Evolutionary conservation across 2,888 invertebrate species (phyloP), one percentile per base, ranked within the genome.

Genomic region (Thalpophila matura): DNA sequence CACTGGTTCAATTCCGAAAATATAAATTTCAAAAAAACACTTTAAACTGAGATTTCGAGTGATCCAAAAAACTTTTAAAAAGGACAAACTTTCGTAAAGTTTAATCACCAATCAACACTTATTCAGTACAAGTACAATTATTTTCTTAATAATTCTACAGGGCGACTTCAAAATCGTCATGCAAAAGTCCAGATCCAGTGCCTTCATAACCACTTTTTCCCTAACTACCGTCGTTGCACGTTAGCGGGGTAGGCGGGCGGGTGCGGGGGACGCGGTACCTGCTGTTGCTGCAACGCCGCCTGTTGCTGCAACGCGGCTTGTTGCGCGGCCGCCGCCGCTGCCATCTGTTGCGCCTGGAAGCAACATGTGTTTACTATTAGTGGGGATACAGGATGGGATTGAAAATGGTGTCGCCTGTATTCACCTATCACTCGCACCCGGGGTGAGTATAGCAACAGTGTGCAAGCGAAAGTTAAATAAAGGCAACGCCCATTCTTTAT

Each of bases 261-360:
- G 79, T 86, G 91, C 75, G 89, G 89, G 69, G 92, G 92, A 22
- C 93, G 92, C 38, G 96, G 96, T 96, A 96, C 96, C 96, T 96
- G 96, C 88, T 97, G 96, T 87, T 96, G 96, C 77, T 96, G 96
- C 84, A 96, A 84, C 58, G 95, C 95, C 31, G 94, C 93, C 60
- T 95, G 95, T 79, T 96, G 96, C 82, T 96, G 95, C 76, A 95
- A 86, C 61, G 96, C 96, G 46, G 95, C 95, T 80, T 96, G 95
- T 78, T 96, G 96, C 74, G 95, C 95, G 71, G 96, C 95, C 3
- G 95, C 92, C 0, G 95, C 92, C 56, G 96, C 96, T 4, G 95
- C 95, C 85, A 95, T 92, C 67, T 95, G 95, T 74, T 96, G 95
- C 65, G 95, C 95, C 87, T 95, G 92, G n/a, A n/a, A n/a, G n/a